Evolutionary conservation across 2,888 invertebrate genomes (phyloP), one percentile per base, ranked within the genome.

Genomic region (Isotomurus palustris): DNA sequence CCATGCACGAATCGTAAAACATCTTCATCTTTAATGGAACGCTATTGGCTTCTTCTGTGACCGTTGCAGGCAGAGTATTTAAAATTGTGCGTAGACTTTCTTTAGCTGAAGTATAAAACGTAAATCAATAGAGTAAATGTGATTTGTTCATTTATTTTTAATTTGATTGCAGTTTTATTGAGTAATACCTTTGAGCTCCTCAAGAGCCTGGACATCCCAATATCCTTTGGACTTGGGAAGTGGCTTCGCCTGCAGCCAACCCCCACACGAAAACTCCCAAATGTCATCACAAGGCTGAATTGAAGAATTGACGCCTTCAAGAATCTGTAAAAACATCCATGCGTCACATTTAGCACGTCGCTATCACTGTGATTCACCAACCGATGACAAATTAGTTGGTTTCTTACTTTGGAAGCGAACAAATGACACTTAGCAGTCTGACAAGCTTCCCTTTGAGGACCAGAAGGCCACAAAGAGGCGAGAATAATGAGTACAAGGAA

Each of bases 11-110:
- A 56, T 79, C 78, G 72, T 82, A 83, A 66, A 83, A 79, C 64
- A 78, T 75, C 69, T 81, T 82, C 66, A 82, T 70, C 72, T 83
- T 83, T 77, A 79, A 79, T 64, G 79, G 78, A 4, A 81, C 74
- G 3, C 75, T 71, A 32, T 63, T 67, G 3, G 74, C 72, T 49
- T 75, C 76, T 0, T 72, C 71, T 6, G 44, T 28, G 1, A 77
- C 75, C 51, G 76, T 72, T 51, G 76, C 72, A n/a, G 77, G 75
- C 64, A 79, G 72, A 2, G 79, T 79, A 19, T 79, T 75, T 24
- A 82, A 74, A 55, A 79, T 68, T 47, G 77, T 75, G 19, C 79
- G 73, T 36, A 79, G 72, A 49, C 75, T 74, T 48, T 75, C 75
- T 51, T 76, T 73, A 62, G 78, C 80, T 80, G 74, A 19, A 75